Evolutionary conservation across 1,140 invertebrate species (phyloP).

Genomic region (Cydia splendana): DNA sequence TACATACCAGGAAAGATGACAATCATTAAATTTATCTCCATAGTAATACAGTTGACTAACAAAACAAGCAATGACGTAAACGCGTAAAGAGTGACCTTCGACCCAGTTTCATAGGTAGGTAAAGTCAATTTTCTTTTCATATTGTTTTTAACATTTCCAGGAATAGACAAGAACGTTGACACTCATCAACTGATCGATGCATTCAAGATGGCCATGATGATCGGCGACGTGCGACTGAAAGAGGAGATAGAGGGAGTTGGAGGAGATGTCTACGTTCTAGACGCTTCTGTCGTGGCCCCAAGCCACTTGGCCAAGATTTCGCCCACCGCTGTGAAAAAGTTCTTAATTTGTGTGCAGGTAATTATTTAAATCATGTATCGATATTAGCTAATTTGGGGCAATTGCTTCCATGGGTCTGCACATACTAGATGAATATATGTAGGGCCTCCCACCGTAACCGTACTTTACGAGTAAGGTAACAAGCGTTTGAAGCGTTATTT

Average conservation of each 20-base stretch:
- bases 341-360: constrained; percentile 88
- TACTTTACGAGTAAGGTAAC: too few relatives aligned
- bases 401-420: too few relatives aligned
- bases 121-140: not conserved
- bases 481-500: too few relatives aligned
- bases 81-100: too few relatives aligned
- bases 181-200: constrained; percentile 77
- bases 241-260: constrained; percentile 88
- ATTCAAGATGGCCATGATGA: constrained; percentile 90
- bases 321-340: constrained; percentile 87
- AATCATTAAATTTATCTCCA: too few relatives aligned
- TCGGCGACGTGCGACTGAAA: constrained; percentile 87
- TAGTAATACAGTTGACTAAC: too few relatives aligned
- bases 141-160: constrained; percentile 45
- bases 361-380: constrained; percentile 4
- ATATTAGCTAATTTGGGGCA: too few relatives aligned
- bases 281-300: constrained; percentile 86
- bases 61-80: too few relatives aligned
- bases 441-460: too few relatives aligned
- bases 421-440: too few relatives aligned
- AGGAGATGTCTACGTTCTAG: constrained; percentile 89
- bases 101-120: not conserved
- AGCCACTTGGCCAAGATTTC: constrained; percentile 88
- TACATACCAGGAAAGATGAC: too few relatives aligned
- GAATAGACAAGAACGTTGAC: constrained; percentile 65